Evolutionary conservation across 2,797 vertebrate genomes (phyloP), one percentile per base, ranked within the genome.

Genomic region (Phrynocephalus vlangalii): DNA sequence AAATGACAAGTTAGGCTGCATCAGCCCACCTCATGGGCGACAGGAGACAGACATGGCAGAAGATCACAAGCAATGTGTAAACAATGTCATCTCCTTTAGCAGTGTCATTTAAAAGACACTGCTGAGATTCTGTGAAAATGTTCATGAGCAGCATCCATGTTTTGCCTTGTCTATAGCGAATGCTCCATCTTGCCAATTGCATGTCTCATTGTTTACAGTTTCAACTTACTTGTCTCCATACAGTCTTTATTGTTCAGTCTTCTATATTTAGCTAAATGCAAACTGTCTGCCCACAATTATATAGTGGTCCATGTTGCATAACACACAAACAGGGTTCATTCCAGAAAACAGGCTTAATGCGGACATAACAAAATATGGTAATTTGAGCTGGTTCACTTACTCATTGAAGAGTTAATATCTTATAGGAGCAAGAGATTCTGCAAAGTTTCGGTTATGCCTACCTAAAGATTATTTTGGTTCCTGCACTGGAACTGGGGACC

Each of bases 231-330:
- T n/a, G 28, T 52, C 67, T 52, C 16, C 28, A 83, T 15, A 30
- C 18, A 15, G 20, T 50, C 67, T 83, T 83, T 50, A 71, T 52
- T 83, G 30, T 6, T 26, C 60, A n/a, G 1, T 9, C 79, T 38
- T 30, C 18, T 80, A n/a, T 71, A 30, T 83, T 71, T 18, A 71
- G 68, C n/a, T 71, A 52, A 68, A 82, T 82, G 44, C 70, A 83
- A 71, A 83, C 44, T 11, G 68, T 30, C 67, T 70, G 1, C 28
- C 81, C 81, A 68, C 80, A 82, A 82, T 66, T 67, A 81, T 18
- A 1, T 24, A 67, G 63, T 48, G 79, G 79, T 67, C 63, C 70
- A 48, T 7, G 70, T 83, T 67, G 50, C 44, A 30, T 11, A 26
- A 83, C 50, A 28, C 67, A 82, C 28, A 71, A 18, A n/a, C 6